phyloP scores from a whole-genome alignment of 1,140 invertebrate genomes.

The Eurosta solidaginis region DNA sequence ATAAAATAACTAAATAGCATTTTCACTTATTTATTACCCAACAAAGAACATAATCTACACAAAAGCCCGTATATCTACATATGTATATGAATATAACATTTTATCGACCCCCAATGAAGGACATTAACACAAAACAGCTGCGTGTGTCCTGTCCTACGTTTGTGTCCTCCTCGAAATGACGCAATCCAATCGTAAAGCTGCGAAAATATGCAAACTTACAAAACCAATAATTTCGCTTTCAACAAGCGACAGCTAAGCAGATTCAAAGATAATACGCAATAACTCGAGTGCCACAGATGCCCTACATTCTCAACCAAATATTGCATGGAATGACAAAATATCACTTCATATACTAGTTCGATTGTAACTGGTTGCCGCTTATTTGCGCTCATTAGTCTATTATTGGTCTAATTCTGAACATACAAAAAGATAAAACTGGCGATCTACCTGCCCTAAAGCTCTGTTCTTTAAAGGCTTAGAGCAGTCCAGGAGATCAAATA shows the following conservation, averaged over 20 bases:
- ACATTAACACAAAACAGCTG: not conserved
- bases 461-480: no score
- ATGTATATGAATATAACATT: not conserved
- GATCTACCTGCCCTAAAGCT: no score
- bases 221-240: conserved; percentile 3
- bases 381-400: no score
- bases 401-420: no score
- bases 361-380: no score
- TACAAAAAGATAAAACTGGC: no score
- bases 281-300: not conserved
- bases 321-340: no score
- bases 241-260: not conserved
- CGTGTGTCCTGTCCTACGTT: not conserved
- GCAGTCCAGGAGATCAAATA: no score
- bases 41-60: not conserved
- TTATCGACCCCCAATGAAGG: not conserved
- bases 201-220: not conserved
- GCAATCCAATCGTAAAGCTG: not conserved
- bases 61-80: not conserved
- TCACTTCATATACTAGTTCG: no score
- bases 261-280: not conserved
- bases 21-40: not conserved
- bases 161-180: not conserved
- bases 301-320: no score
- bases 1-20: not conserved